Percentiles rank a stretch among this genome's conserved stretches.
phyloP scores from a whole-genome alignment of 1,140 invertebrate genomes.

The Oryzaephilus surinamensis region DNA sequence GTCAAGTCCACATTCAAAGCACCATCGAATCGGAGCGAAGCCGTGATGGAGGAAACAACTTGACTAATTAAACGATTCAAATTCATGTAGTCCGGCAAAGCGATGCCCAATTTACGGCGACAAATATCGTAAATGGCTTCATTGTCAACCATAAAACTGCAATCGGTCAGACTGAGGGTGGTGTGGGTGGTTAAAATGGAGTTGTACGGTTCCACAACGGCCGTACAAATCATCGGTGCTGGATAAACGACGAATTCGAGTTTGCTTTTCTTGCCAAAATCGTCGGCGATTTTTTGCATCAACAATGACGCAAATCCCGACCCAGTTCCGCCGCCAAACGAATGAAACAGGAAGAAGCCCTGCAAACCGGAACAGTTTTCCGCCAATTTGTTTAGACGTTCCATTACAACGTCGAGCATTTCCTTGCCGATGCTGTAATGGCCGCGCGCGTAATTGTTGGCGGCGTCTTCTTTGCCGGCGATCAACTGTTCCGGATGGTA shows the following conservation, averaged over 20 bases:
- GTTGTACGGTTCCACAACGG: conserved; percentile 80
- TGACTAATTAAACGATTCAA: conserved; percentile 74
- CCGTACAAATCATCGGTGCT: conserved; percentile 72
- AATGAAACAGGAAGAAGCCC: conserved; percentile 78
- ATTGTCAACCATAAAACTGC: conserved; percentile 81
- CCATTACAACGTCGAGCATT: conserved; percentile 70
- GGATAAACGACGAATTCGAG: conserved; percentile 78
- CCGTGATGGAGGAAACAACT: conserved; percentile 69
- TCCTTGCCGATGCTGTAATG: conserved; percentile 84
- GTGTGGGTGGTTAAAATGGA: conserved; percentile 71
- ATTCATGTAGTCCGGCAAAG: conserved; percentile 69
- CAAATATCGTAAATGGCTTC: conserved; percentile 89
- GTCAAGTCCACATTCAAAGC: conserved; percentile 69
- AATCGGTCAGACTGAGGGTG: conserved; percentile 69
- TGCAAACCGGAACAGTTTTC: conserved; percentile 69
- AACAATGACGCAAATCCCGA: conserved; percentile 73
- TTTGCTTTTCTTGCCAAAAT: conserved; percentile 74
- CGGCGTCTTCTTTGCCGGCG: conserved; percentile 68
- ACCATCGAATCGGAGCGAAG: conserved; percentile 65
- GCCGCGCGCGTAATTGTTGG: conserved; percentile 75
- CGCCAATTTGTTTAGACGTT: conserved; percentile 60
- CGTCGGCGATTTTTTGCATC: conserved; percentile 70
- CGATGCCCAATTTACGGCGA: conserved; percentile 75
- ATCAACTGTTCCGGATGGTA: conserved; percentile 68
- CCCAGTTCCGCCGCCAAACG: conserved; percentile 77